phyloP scores from a whole-genome alignment of 1,140 invertebrate genomes.

The Drosophila quadrilineata region DNA sequence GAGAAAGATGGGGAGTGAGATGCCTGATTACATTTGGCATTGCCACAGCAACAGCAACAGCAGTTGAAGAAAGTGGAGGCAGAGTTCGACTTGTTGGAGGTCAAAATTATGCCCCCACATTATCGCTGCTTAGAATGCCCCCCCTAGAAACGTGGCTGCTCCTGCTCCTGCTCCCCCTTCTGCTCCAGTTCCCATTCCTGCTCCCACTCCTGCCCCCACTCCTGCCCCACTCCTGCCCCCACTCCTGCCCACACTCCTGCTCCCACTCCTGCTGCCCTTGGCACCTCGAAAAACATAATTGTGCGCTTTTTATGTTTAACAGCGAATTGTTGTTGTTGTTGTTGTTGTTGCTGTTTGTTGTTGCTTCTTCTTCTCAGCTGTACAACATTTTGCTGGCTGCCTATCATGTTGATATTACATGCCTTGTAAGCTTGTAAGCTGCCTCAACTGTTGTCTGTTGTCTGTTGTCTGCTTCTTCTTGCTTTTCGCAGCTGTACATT shows the following conservation, averaged over 20 bases:
- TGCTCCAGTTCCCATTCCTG: not conserved
- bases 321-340: too few relatives aligned
- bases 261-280: not conserved
- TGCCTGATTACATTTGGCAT: constrained; percentile 60
- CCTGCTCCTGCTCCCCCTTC: too few relatives aligned
- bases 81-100: constrained; percentile 25
- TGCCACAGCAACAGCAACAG: constrained; percentile 12
- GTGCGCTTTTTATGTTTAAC: constrained; percentile 73
- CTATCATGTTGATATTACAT: constrained; percentile 76
- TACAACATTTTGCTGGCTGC: constrained; percentile 67
- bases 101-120: too few relatives aligned
- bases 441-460: constrained; percentile 12
- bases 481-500: constrained; percentile 44
- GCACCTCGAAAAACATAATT: constrained; percentile 56
- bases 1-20: constrained; percentile 50
- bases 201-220: not conserved
- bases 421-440: constrained; percentile 72
- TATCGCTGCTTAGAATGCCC: constrained; percentile 53
- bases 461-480: too few relatives aligned
- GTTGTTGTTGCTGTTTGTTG: too few relatives aligned
- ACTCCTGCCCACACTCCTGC: not conserved
- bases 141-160: constrained; percentile 13
- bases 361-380: constrained; percentile 56
- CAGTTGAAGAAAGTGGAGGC: not conserved
- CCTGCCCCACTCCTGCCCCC: not conserved